These are phyloP conservation scores for Drosophila trichaetosa DNA, from an alignment of 2,888 invertebrate genomes.

Conservation along the genomic window DNA sequence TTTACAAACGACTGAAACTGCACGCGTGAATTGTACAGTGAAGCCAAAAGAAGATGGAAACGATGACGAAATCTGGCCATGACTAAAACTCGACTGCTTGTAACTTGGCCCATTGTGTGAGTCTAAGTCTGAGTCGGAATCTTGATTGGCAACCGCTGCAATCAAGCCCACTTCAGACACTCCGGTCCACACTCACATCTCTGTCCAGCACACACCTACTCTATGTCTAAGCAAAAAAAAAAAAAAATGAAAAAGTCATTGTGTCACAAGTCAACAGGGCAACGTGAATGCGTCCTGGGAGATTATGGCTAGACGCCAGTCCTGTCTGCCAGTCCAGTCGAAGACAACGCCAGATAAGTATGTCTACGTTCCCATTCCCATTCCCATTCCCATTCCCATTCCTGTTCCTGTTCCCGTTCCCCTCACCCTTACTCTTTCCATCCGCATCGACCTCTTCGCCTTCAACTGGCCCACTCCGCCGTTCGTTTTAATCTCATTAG, in stretches of 20 bases:
- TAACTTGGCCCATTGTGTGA: constrained; percentile 56
- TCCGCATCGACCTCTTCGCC: not conserved
- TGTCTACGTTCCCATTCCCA: not conserved
- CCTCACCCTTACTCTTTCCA: not conserved
- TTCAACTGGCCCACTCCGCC: constrained; percentile 5
- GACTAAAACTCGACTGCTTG: constrained; percentile 51
- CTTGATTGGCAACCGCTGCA: constrained; percentile 56
- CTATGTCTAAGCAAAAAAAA: constrained; percentile 10
- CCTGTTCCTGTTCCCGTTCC: not conserved
- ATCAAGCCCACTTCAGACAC: constrained; percentile 17
- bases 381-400: not conserved
- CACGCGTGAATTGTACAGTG: constrained; percentile 43
- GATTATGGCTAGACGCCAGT: constrained; percentile 59
- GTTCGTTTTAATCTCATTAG: constrained; percentile 64
- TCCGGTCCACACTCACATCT: constrained; percentile 7
- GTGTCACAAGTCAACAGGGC: constrained; percentile 59
- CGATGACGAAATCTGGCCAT: constrained; percentile 25
- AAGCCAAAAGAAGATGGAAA: not conserved
- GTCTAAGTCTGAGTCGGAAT: constrained; percentile 46
- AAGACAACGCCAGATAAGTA: constrained; percentile 51
- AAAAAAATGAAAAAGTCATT: constrained; percentile 21
- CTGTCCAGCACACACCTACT: constrained; percentile 1
- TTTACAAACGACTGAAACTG: constrained; percentile 47
- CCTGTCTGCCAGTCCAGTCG: constrained; percentile 25
- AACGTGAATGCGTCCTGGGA: constrained; percentile 48